A percentile compares a stretch with the other conserved stretches of the same genome.
Evolutionary conservation across 2,113 vertebrate species (phyloP).

Genomic region (Acrocephalus kingi): DNA sequence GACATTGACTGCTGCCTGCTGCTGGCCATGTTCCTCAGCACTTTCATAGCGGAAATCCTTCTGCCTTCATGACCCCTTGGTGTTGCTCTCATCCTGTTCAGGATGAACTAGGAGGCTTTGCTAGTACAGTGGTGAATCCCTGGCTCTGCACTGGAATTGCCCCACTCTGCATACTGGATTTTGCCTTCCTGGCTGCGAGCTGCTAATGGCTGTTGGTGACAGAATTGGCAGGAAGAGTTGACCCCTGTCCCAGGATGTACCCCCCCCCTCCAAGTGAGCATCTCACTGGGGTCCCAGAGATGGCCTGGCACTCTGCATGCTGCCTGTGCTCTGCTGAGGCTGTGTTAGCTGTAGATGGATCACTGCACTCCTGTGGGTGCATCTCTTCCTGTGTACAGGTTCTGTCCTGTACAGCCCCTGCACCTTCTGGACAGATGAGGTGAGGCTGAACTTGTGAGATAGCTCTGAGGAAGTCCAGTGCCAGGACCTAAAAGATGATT

Average conservation of each 20-base stretch:
- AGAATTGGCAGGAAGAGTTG: background rate
- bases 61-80: background rate
- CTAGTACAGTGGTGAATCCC: background rate
- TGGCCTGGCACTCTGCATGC: background rate
- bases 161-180: background rate
- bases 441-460: background rate
- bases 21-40: background rate
- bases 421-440: fast-evolving
- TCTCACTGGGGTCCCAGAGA: fast-evolving
- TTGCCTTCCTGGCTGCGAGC: background rate
- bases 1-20: background rate
- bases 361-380: background rate
- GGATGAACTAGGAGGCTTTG: background rate
- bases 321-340: background rate
- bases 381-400: background rate
- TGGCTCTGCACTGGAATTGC: background rate
- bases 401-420: background rate
- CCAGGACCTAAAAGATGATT: background rate
- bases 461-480: background rate
- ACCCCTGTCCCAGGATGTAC: background rate
- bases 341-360: background rate
- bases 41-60: background rate
- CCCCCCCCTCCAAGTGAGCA: background rate
- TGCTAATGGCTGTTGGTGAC: background rate
- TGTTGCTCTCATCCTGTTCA: background rate